Evolutionary conservation across 2,888 invertebrate genomes (phyloP).

Genomic region (Nebria salina): DNA sequence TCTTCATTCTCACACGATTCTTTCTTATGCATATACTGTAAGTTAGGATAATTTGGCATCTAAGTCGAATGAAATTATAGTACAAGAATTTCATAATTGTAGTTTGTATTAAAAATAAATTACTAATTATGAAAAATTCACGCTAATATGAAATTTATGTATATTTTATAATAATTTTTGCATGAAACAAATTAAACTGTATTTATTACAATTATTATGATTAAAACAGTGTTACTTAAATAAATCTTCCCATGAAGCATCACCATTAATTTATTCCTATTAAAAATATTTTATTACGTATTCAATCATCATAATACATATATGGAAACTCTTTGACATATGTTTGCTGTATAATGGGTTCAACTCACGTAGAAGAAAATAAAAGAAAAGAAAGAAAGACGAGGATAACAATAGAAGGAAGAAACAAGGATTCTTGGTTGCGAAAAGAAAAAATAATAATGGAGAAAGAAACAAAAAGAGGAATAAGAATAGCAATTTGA

Average conservation of each 20-base stretch:
- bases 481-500: no score
- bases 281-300: no score
- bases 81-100: slow-evolving; percentile 32
- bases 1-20: background rate
- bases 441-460: no score
- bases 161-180: background rate
- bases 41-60: background rate
- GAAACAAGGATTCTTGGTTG: no score
- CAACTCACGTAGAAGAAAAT: no score
- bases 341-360: no score
- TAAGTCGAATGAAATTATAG: background rate
- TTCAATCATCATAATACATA: no score
- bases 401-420: no score
- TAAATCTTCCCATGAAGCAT: background rate
- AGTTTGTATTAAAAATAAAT: background rate
- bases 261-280: background rate
- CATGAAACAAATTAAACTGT: background rate
- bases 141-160: background rate
- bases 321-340: no score
- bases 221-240: background rate
- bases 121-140: background rate
- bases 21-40: slow-evolving; percentile 23
- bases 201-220: background rate
- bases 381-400: no score
- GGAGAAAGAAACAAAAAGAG: no score